Evolutionary conservation across 2,888 invertebrate species (phyloP).

Genomic region (Philereme vetulata): DNA sequence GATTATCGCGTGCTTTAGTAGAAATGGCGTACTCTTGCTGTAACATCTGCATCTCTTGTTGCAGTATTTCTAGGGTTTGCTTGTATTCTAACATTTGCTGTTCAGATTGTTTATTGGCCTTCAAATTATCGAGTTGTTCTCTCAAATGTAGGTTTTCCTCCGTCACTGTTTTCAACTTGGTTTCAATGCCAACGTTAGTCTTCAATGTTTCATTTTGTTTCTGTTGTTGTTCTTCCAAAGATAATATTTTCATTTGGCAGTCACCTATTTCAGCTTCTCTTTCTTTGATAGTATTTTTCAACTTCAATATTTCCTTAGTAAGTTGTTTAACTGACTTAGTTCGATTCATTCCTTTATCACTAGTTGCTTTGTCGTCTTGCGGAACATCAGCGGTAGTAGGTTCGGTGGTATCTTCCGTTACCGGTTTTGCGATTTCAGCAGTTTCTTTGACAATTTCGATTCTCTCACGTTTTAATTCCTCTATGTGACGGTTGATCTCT

Average conservation of each 20-base stretch:
- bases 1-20: constrained; percentile 68
- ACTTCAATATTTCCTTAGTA: constrained; percentile 79
- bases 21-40: constrained; percentile 66
- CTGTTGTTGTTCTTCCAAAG: constrained; percentile 76
- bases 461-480: constrained; percentile 70
- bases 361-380: constrained; percentile 66
- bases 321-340: constrained; percentile 76
- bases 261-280: constrained; percentile 80
- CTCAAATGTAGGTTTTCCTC: constrained; percentile 72
- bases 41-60: constrained; percentile 65
- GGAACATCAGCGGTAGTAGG: constrained; percentile 53
- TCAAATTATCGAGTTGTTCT: constrained; percentile 61
- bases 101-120: constrained; percentile 57
- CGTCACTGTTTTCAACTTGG: constrained; percentile 66
- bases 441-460: constrained; percentile 74
- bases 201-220: constrained; percentile 69
- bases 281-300: constrained; percentile 78
- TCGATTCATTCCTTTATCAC: constrained; percentile 67
- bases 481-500: constrained; percentile 70
- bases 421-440: constrained; percentile 63
- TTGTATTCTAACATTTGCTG: constrained; percentile 54
- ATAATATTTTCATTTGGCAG: constrained; percentile 80
- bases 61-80: constrained; percentile 58
- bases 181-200: constrained; percentile 62
- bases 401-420: constrained; percentile 61